Percentiles rank a stretch among this genome's conserved stretches.
Evolutionary conservation across 1,140 invertebrate species (phyloP).

Genomic region (Zaprionus kolodkinae): DNA sequence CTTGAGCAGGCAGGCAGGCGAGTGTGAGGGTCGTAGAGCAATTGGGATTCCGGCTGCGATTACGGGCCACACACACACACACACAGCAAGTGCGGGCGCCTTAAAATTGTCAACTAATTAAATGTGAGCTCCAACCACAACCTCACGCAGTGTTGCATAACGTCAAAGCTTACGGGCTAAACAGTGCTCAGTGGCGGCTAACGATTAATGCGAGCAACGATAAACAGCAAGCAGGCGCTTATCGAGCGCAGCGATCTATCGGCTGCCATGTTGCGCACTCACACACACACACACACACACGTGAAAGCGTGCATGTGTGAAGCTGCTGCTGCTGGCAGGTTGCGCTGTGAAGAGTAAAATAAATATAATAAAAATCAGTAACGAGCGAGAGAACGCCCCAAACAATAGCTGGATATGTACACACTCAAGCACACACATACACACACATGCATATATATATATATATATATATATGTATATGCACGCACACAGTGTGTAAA

Average conservation of each 20-base stretch:
- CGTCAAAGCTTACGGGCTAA: background rate
- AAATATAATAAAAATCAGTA: constrained; percentile 66
- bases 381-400: background rate
- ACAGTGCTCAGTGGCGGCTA: background rate
- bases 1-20: background rate
- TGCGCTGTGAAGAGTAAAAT: constrained; percentile 60
- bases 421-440: constrained; percentile 13
- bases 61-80: background rate
- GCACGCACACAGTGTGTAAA: background rate
- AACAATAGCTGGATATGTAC: background rate
- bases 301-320: too few relatives aligned
- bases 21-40: background rate
- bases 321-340: background rate
- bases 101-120: background rate
- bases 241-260: too few relatives aligned
- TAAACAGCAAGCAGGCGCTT: too few relatives aligned
- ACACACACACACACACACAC: too few relatives aligned
- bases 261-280: background rate
- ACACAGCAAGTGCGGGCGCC: background rate
- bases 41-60: background rate
- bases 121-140: background rate
- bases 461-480: background rate
- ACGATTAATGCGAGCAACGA: background rate
- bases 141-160: background rate
- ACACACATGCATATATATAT: constrained; percentile 8